Evolutionary conservation across 2,888 invertebrate species (phyloP).

Genomic region (Vandiemenella viatica): DNA sequence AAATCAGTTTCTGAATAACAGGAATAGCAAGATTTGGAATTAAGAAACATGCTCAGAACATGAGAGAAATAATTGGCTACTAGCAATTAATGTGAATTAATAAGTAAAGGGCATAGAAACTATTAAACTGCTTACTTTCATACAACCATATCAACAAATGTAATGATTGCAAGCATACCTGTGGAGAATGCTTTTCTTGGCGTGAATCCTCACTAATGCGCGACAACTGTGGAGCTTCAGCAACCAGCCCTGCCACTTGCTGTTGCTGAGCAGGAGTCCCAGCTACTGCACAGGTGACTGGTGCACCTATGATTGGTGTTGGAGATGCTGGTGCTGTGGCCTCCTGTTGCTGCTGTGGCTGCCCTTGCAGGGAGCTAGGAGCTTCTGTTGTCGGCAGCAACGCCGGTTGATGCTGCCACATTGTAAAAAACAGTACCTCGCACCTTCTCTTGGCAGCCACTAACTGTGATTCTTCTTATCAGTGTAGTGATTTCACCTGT

Average conservation of each 20-base stretch:
- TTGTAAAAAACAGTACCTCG: not conserved
- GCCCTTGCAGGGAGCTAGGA: not conserved
- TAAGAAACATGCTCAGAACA: too few relatives aligned
- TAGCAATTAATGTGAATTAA: too few relatives aligned
- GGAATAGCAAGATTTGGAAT: too few relatives aligned
- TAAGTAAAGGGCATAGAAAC: too few relatives aligned
- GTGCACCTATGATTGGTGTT: not conserved
- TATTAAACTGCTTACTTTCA: too few relatives aligned
- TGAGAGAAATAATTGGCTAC: too few relatives aligned
- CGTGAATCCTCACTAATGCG: conserved; percentile 39
- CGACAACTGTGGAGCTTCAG: conserved; percentile 23
- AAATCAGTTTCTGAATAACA: too few relatives aligned
- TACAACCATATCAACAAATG: not conserved
- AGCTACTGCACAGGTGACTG: not conserved
- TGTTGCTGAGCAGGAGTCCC: conserved; percentile 1
- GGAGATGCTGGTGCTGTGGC: not conserved
- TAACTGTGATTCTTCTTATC: too few relatives aligned
- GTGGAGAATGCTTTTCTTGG: conserved; percentile 18
- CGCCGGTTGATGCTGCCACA: not conserved
- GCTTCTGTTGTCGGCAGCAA: not conserved
- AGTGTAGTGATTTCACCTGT: too few relatives aligned
- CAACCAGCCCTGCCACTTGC: not conserved
- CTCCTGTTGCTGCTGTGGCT: not conserved
- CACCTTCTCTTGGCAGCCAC: not conserved
- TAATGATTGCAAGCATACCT: conserved; percentile 10